A percentile compares a stretch with the other conserved stretches of the same genome.
These are phyloP conservation scores for Cryptoleucopteryx plumbea DNA, from an alignment of 2,113 vertebrate species.

Conservation along the genomic window DNA sequence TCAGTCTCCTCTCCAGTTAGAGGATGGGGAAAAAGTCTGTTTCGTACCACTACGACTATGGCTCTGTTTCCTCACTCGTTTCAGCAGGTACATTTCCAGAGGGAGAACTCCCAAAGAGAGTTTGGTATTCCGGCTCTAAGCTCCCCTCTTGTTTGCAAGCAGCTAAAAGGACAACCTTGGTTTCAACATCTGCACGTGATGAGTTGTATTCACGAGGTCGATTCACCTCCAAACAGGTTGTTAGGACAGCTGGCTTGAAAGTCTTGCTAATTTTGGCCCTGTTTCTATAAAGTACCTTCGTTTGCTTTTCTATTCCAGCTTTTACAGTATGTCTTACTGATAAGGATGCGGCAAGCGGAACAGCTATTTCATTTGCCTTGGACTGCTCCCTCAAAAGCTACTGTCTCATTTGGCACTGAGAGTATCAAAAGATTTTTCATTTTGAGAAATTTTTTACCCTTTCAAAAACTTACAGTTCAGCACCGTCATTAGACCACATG, in stretches of 20 bases:
- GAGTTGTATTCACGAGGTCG: not conserved
- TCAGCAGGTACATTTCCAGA: not conserved
- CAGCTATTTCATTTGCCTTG: not conserved
- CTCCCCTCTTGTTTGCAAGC: not conserved
- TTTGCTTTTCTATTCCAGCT: not conserved
- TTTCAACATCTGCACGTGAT: accelerated
- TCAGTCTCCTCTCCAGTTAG: not conserved
- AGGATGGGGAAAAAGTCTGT: not conserved
- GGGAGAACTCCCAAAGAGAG: not conserved
- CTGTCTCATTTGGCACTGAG: not conserved
- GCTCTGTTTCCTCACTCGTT: not conserved
- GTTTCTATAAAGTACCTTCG: not conserved
- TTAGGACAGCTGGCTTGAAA: not conserved
- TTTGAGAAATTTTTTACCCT: not conserved
- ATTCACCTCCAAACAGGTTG: not conserved
- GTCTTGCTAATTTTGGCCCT: not conserved
- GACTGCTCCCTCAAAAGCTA: not conserved
- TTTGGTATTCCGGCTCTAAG: not conserved
- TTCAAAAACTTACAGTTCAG: not conserved
- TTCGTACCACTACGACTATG: not conserved
- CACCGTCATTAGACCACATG: accelerated
- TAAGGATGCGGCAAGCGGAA: not conserved
- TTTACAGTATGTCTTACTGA: not conserved
- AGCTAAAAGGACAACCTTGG: not conserved
- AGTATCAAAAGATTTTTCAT: not conserved